A percentile compares a stretch with the other conserved stretches of the same genome.
Conservation (phyloP, 2,888 invertebrate species). For the Drosophila melanocephala region DNA sequence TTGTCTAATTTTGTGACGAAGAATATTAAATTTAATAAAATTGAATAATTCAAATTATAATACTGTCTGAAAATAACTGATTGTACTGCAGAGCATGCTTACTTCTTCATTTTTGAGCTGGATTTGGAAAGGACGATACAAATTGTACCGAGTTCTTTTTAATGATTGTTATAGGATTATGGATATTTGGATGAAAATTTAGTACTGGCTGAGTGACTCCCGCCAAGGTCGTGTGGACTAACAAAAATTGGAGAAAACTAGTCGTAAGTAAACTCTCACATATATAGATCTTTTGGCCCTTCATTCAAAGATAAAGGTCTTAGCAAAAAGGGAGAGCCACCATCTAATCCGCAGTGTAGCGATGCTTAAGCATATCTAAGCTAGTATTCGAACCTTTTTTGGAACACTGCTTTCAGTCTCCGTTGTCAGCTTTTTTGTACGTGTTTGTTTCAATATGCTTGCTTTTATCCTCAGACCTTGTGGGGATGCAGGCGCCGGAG, state of each 20-base stretch:
- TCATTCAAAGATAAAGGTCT: neutral
- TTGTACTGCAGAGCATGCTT: neutral
- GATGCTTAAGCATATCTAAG: slow-evolving; percentile 18
- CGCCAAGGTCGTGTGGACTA: neutral
- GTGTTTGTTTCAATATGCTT: slow-evolving; percentile 9
- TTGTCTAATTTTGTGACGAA: neutral
- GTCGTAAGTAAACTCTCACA: neutral
- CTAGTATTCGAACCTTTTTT: slow-evolving; percentile 5
- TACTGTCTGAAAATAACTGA: neutral
- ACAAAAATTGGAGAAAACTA: neutral
- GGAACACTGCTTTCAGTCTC: slow-evolving; percentile 10
- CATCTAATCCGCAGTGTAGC: slow-evolving; percentile 7
- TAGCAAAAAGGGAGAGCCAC: neutral
- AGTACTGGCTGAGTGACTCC: neutral
- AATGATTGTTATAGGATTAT: neutral
- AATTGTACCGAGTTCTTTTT: neutral
- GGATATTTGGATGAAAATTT: neutral
- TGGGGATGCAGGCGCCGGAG: neutral
- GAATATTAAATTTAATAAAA: neutral
- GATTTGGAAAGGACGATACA: neutral
- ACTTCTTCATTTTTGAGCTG: neutral
- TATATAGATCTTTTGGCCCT: neutral
- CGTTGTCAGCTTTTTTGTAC: slow-evolving; percentile 3
- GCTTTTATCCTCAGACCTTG: slow-evolving; percentile 1
- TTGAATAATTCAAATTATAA: neutral